Evolutionary conservation across 1,140 invertebrate genomes (phyloP).

Genomic region (Triops cancriformis): DNA sequence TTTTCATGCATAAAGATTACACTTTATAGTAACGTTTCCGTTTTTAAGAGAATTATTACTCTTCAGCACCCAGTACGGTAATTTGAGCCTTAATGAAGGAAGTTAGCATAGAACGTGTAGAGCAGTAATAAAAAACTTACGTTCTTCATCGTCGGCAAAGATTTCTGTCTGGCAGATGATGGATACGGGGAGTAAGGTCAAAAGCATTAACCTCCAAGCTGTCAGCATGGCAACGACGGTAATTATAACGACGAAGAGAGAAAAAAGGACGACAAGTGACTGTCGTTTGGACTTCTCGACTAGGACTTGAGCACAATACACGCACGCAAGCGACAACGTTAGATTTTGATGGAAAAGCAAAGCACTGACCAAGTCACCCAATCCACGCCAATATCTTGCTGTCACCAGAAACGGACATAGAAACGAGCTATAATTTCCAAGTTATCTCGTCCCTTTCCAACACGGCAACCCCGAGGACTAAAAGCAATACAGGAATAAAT

Average conservation of each 20-base stretch:
- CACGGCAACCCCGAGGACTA: too few species aligned
- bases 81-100: too few species aligned
- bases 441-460: too few species aligned
- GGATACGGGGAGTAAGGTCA: not conserved
- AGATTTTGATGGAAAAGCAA: not conserved
- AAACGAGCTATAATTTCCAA: too few species aligned
- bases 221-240: not conserved
- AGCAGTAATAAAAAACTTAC: not conserved
- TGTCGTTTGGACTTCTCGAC: not conserved
- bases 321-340: not conserved
- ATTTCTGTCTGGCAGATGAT: not conserved
- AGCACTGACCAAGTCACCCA: not conserved
- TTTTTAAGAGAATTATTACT: too few species aligned
- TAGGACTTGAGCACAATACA: not conserved
- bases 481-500: too few species aligned
- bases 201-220: constrained; percentile 4
- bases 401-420: not conserved
- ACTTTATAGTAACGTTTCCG: too few species aligned
- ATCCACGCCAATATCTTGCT: not conserved
- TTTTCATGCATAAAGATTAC: too few species aligned
- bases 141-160: constrained; percentile 1
- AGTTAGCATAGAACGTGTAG: not conserved
- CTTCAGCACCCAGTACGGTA: too few species aligned
- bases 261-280: not conserved
- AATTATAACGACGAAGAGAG: not conserved